Evolutionary conservation across 2,113 vertebrate genomes (phyloP), one percentile per base, ranked within the genome.

Genomic region (Mormoops blainvillei): DNA sequence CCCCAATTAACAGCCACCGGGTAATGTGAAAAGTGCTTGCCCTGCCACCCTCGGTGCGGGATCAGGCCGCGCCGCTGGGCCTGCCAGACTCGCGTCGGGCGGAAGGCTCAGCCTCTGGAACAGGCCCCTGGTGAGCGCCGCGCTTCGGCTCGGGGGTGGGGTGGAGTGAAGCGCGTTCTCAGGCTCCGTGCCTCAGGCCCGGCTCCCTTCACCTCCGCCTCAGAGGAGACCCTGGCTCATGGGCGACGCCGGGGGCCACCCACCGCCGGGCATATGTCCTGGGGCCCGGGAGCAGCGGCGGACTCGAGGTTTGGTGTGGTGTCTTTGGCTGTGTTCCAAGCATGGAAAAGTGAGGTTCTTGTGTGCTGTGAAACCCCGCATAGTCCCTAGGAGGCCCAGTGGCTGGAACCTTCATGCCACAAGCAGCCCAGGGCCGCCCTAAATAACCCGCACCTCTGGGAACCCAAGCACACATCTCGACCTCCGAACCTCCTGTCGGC

Each of bases 1-100:
- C 91, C 38, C 96, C 98, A 98, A 98, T 98, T 98, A 98, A 94
- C 98, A 98, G 97, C 95, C 97, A 95, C 95, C 97, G 93, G 94
- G 96, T 97, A 98, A 98, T 97, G 98, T 94, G 96, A 89, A 97
- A 98, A 98, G 94, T 98, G 98, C 98, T 98, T 98, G 97, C 98
- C 97, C 97, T 98, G 89, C 95, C 97, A 96, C 91, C 94, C 94
- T 95, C 76, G 63, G 96, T 81, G 98, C 87, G 84, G 98, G 82
- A 95, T 91, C 97, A 95, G 95, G 97, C 97, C 97, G 89, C 31
- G 97, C 95, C 61, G 56, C 96, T 97, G 97, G 87, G 97, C 97
- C 98, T 98, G 98, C 97, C 98, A 98, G 98, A 98, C 97, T 94
- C 89, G 89, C 50, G n/a, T n/a, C 1, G 96, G 97, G 98, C 97